Conservation (phyloP, 2,888 invertebrate genomes). For the Calliscelio sp. region DNA sequence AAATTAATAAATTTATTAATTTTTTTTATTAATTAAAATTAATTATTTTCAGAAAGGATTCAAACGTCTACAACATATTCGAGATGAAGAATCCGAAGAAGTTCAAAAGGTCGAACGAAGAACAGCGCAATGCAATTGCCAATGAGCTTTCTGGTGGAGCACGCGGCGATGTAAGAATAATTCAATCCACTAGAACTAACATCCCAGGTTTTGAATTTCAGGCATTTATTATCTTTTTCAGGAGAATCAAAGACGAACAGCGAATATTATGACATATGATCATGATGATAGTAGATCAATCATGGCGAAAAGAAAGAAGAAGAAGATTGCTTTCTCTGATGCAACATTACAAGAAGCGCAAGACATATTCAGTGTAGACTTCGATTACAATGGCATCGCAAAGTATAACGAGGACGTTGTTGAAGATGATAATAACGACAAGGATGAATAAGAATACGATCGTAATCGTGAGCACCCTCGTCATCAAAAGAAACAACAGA, state of each 20-base stretch:
- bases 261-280: conserved; percentile 94
- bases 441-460: conserved; percentile 91
- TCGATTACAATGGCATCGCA: conserved; percentile 96
- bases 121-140: too few species aligned
- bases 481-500: conserved; percentile 91
- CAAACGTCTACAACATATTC: too few species aligned
- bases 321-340: conserved; percentile 94
- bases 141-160: too few species aligned
- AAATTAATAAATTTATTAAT: too few species aligned
- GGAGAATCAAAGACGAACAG: conserved; percentile 93
- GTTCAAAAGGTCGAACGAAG: too few species aligned
- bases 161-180: too few species aligned
- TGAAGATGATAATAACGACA: conserved; percentile 93
- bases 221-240: too few species aligned
- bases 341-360: conserved; percentile 99
- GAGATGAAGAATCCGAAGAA: too few species aligned
- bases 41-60: too few species aligned
- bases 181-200: too few species aligned
- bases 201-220: too few species aligned
- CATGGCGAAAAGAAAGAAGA: conserved; percentile 92
- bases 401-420: conserved; percentile 95
- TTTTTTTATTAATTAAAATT: too few species aligned
- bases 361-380: conserved; percentile 99
- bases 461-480: conserved; percentile 87
- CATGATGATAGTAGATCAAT: conserved; percentile 97